Base-by-base conservation (phyloP, 2,888 invertebrate species). In the Apamea anceps region DNA sequence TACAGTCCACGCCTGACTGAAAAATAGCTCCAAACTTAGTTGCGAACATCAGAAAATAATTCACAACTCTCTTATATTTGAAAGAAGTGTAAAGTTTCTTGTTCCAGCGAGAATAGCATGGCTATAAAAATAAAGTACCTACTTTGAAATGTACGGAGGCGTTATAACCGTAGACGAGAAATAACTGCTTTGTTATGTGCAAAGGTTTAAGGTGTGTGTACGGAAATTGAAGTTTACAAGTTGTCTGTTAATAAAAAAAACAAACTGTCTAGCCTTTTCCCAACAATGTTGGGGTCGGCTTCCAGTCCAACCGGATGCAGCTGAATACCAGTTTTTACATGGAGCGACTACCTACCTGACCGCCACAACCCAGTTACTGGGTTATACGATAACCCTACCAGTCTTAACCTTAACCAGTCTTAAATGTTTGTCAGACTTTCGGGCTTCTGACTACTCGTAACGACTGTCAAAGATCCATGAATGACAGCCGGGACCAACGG, bases 101-200 rank as follows among this genome's bases (percentile, higher is more conserved):
- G 84, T 75, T 72, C 28, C 51, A 54, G 28, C 37, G 72, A 54
- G 45, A 72, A 84, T 72, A 54, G 74, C 54, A 72, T 2, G 54
- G 65, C 60, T 72, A 79, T 87, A 84, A 84, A 78, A 87, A 72
- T 87, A 67, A 87, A 84, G 72, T 72, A 79, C 73, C 48, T 60
- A 32, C 60, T 72, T 37, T 1, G 32, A 48, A 62, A 75, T 84
- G 62, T 72, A 75, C 62, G 48, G 18, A 80, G 60, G 57, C 63
- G 60, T 60, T 72, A 72, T 28, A 28, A 28, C 25, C 1, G 67
- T 32, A 12, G 65, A 75, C 63, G 25, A 73, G 42, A 25, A 70
- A 65, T 83, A 21, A 83, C 60, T 73, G 68, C 60, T 66, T 42
- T 72, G 72, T 83, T 86, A 75, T 82, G 45, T 71, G 21, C 37